Conservation (phyloP, 2,113 vertebrate genomes). For the Channa maculata region DNA sequence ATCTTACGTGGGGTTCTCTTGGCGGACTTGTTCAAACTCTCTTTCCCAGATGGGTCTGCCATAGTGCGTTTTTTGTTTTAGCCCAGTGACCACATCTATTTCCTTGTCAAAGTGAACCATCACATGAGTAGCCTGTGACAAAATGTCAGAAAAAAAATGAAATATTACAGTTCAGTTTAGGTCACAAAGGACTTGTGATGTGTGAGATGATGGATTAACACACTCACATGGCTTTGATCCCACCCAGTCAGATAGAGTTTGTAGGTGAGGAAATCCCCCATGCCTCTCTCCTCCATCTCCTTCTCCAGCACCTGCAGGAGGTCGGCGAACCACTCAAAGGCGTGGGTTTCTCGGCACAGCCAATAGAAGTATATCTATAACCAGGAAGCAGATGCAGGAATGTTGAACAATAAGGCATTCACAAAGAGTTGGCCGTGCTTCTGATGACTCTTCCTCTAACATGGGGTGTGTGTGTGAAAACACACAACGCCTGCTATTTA, state of each 20-base stretch:
- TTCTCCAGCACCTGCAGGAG: conserved; percentile 89
- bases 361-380: conserved; percentile 95
- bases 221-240: conserved; percentile 89
- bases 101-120: conserved; percentile 84
- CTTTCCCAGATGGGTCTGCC: conserved; percentile 91
- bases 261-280: conserved; percentile 90
- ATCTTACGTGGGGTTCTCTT: conserved; percentile 89
- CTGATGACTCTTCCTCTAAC: background rate
- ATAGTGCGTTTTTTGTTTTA: conserved; percentile 92
- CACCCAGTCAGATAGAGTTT: conserved; percentile 92
- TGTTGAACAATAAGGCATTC: conserved; percentile 35
- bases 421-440: background rate
- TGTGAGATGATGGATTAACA: conserved; percentile 37
- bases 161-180: background rate
- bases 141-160: background rate
- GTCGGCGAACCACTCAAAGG: conserved; percentile 94
- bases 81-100: conserved; percentile 87
- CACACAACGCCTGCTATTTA: conserved; percentile 1
- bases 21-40: conserved; percentile 88
- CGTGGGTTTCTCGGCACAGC: conserved; percentile 91
- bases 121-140: conserved; percentile 77
- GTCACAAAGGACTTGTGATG: background rate
- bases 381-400: conserved; percentile 38
- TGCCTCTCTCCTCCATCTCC: conserved; percentile 90
- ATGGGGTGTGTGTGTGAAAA: conserved; percentile 5